phyloP scores from a whole-genome alignment of 2,797 vertebrate species.

The Chlorospingus flavigularis region DNA sequence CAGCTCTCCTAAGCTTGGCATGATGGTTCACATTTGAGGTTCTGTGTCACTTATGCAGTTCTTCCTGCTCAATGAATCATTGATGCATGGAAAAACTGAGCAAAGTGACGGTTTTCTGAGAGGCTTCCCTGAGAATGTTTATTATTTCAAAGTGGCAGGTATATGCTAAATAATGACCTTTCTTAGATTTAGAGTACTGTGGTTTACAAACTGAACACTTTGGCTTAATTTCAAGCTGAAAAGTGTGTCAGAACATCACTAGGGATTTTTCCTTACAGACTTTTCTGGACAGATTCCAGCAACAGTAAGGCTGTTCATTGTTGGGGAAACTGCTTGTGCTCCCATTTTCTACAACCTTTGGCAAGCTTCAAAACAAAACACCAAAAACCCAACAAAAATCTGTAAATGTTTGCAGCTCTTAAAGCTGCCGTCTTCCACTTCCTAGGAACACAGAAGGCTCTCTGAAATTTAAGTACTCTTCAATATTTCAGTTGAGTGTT shows the following conservation, averaged over 20 bases:
- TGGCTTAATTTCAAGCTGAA: background rate
- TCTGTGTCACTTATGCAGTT: background rate
- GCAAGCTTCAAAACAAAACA: background rate
- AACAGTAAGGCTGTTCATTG: background rate
- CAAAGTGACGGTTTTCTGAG: background rate
- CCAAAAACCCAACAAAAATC: background rate
- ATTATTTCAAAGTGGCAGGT: background rate
- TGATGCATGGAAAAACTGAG: background rate
- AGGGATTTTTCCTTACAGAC: background rate
- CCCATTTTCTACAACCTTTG: background rate
- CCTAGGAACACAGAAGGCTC: background rate
- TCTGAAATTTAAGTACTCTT: background rate
- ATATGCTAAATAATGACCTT: background rate
- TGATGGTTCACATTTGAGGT: background rate
- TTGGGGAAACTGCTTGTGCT: background rate
- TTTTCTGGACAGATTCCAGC: background rate
- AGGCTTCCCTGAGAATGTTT: background rate
- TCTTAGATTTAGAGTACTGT: background rate
- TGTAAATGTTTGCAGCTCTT: background rate
- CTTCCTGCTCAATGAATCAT: background rate
- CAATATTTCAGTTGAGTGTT: background rate
- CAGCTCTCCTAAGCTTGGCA: background rate
- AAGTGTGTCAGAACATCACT: background rate
- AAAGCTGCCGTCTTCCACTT: background rate
- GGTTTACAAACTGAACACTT: background rate